Conservation (phyloP, 2,888 invertebrate genomes). For the Drosophila lacicola region DNA sequence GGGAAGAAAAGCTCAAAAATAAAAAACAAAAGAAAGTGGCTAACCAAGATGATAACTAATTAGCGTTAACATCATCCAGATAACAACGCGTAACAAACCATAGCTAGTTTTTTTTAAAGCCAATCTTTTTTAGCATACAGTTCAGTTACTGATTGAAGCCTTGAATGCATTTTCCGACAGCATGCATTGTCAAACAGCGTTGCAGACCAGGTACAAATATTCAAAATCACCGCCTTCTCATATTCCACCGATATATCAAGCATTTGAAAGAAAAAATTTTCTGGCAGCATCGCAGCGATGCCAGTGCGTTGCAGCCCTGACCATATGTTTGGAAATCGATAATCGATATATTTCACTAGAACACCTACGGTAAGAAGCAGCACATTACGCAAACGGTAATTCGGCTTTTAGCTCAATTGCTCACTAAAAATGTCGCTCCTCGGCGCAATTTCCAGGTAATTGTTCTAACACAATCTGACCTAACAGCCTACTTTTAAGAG, state of each 20-base stretch:
- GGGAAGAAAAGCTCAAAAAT: not conserved
- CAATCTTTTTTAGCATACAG: no score
- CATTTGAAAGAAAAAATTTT: not conserved
- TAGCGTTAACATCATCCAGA: no score
- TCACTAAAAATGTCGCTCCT: slow-evolving; percentile 71
- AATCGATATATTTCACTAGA: not conserved
- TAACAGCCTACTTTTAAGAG: not conserved
- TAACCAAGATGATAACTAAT: no score
- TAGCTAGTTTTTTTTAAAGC: no score
- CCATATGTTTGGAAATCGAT: slow-evolving; percentile 30
- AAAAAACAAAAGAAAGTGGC: not conserved
- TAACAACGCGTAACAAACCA: no score
- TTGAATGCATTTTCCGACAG: no score
- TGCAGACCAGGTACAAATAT: not conserved
- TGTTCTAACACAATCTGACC: not conserved
- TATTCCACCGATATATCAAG: not conserved
- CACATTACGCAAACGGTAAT: slow-evolving; percentile 63
- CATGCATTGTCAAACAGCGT: no score
- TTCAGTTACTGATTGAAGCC: no score
- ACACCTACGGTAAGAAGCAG: slow-evolving; percentile 34
- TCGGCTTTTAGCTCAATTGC: slow-evolving; percentile 27
- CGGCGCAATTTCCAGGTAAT: slow-evolving; percentile 67
- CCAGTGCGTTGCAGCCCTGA: not conserved
- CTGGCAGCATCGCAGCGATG: slow-evolving; percentile 4
- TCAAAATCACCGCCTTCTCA: no score